These are phyloP conservation scores for Drosophila setosimentum DNA, from an alignment of 2,888 invertebrate genomes.

Conservation along the genomic window DNA sequence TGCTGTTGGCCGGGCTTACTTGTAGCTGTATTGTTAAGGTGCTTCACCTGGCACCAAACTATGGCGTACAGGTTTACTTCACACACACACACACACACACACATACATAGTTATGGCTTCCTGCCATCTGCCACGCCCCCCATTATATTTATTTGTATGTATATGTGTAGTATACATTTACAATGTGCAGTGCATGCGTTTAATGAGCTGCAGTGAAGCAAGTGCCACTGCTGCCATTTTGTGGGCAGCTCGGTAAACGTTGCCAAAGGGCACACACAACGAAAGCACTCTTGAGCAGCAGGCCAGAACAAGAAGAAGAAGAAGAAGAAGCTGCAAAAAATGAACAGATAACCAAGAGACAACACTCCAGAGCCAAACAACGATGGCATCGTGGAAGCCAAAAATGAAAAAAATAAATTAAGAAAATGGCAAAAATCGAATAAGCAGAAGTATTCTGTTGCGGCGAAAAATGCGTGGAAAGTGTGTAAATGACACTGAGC, in stretches of 20 bases:
- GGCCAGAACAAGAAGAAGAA: slow-evolving; percentile 16
- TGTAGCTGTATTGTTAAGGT: slow-evolving; percentile 9
- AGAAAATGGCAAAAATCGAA: slow-evolving; percentile 24
- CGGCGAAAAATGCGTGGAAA: slow-evolving; percentile 73
- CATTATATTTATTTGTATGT: slow-evolving; percentile 10
- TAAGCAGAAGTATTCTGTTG: slow-evolving; percentile 35
- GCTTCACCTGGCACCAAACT: slow-evolving; percentile 15
- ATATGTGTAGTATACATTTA: slow-evolving; percentile 9
- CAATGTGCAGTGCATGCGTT: slow-evolving; percentile 62
- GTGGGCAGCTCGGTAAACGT: slow-evolving; percentile 63
- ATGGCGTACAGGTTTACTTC: slow-evolving; percentile 4
- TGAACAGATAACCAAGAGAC: slow-evolving; percentile 61
- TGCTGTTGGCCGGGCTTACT: slow-evolving; percentile 9
- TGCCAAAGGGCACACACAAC: slow-evolving; percentile 12
- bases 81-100: background rate
- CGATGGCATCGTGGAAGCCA: slow-evolving; percentile 23
- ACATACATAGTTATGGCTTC: slow-evolving; percentile 3
- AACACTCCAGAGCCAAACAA: slow-evolving; percentile 34
- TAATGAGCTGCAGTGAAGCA: slow-evolving; percentile 72
- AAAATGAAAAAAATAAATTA: slow-evolving; percentile 2
- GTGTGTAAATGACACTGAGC: slow-evolving; percentile 75
- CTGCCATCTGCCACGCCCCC: slow-evolving; percentile 27
- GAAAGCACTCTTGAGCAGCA: slow-evolving; percentile 3
- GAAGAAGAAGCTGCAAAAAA: slow-evolving; percentile 17
- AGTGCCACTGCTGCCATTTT: slow-evolving; percentile 49